Conservation (phyloP, 2,797 vertebrate species). For the Rhinella marina region DNA sequence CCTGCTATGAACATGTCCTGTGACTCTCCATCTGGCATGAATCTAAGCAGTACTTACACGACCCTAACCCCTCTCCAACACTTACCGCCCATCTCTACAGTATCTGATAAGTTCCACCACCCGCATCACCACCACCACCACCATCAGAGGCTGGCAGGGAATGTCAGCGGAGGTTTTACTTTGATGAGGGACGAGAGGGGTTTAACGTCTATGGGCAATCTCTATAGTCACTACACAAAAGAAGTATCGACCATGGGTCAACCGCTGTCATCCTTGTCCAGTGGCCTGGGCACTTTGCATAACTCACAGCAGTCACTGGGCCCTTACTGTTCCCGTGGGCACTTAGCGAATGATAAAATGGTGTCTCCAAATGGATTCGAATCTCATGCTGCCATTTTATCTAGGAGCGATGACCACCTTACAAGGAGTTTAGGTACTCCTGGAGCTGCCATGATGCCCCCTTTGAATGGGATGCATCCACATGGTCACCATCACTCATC, state of each 20-base stretch:
- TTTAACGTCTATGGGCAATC: constrained; percentile 91
- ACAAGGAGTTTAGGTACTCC: constrained; percentile 86
- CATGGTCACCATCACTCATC: constrained; percentile 84
- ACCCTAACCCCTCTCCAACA: constrained; percentile 95
- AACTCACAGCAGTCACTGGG: constrained; percentile 87
- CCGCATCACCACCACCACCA: constrained; percentile 77
- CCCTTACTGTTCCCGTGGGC: constrained; percentile 87
- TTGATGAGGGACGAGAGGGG: constrained; percentile 93
- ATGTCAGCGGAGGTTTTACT: constrained; percentile 93
- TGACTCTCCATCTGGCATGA: constrained; percentile 88
- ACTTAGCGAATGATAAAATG: constrained; percentile 92
- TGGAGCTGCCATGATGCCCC: constrained; percentile 84
- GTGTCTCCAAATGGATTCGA: constrained; percentile 91
- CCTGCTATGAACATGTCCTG: constrained; percentile 97
- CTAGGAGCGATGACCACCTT: constrained; percentile 89
- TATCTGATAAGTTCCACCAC: constrained; percentile 94
- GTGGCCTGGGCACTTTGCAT: constrained; percentile 88
- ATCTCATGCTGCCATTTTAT: constrained; percentile 90
- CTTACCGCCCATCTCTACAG: constrained; percentile 92
- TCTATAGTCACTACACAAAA: constrained; percentile 95
- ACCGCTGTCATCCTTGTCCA: constrained; percentile 89
- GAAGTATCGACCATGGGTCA: constrained; percentile 93
- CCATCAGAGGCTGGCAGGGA: constrained; percentile 85
- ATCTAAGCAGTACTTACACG: constrained; percentile 92
- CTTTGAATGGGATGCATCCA: constrained; percentile 86